phyloP scores from a whole-genome alignment of 2,113 vertebrate species.

The Protomyctophum bolini region DNA sequence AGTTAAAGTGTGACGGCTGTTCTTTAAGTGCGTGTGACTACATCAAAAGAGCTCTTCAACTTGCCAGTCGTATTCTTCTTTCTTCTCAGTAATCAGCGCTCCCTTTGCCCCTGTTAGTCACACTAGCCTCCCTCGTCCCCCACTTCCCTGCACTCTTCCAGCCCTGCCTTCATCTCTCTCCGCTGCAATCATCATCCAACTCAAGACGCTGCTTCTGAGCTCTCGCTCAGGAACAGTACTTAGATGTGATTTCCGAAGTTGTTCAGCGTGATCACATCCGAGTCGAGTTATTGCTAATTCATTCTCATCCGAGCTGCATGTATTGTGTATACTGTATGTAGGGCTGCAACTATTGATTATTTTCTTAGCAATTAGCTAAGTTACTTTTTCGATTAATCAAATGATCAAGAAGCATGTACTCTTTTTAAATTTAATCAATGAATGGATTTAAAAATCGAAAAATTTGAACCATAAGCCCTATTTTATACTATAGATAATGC shows the following conservation, averaged over 20 bases:
- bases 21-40: conserved; percentile 30
- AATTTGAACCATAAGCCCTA: too few relatives aligned
- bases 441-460: too few relatives aligned
- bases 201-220: conserved; percentile 15
- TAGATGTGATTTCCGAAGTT: neutral
- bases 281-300: neutral
- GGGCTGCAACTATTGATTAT: too few relatives aligned
- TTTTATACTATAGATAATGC: too few relatives aligned
- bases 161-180: neutral
- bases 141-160: conserved; percentile 1
- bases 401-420: too few relatives aligned
- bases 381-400: too few relatives aligned
- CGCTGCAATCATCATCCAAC: neutral
- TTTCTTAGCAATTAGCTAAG: too few relatives aligned
- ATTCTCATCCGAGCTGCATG: neutral
- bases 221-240: neutral
- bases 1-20: conserved; percentile 37
- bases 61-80: neutral
- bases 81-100: neutral
- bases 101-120: conserved; percentile 16
- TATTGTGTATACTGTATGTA: too few relatives aligned
- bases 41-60: conserved; percentile 49
- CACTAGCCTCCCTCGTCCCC: neutral
- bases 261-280: neutral
- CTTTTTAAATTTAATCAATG: too few relatives aligned